phyloP scores from a whole-genome alignment of 2,113 vertebrate genomes.

The Bufo gargarizans region DNA sequence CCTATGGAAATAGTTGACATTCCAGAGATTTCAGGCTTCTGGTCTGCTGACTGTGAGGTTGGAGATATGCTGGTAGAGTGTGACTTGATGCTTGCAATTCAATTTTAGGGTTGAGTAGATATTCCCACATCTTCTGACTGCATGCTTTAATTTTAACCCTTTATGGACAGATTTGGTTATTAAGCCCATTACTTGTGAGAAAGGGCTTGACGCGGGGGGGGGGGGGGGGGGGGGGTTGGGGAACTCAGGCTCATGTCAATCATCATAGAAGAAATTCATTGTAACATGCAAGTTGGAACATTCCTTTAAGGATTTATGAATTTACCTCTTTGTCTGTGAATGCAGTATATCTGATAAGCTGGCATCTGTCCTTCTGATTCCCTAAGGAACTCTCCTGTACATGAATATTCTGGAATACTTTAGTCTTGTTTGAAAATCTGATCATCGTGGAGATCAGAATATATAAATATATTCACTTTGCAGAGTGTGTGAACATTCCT shows the following conservation, averaged over 20 bases:
- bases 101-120: neutral
- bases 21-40: conserved; percentile 13
- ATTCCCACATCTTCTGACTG: neutral
- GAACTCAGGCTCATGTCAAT: neutral
- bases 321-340: neutral
- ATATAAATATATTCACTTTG: neutral
- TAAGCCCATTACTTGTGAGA: neutral
- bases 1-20: conserved; percentile 35
- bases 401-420: neutral
- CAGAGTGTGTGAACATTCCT: neutral
- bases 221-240: neutral
- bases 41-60: conserved; percentile 19
- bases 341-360: too few relatives aligned
- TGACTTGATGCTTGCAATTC: neutral
- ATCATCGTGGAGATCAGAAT: neutral
- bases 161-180: neutral
- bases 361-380: neutral
- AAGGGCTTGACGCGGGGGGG: neutral
- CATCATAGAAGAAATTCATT: neutral
- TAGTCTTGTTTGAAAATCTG: neutral
- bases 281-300: neutral
- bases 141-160: neutral
- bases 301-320: neutral
- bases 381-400: neutral
- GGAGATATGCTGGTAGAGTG: conserved; percentile 2